Evolutionary conservation across 2,113 vertebrate genomes (phyloP), one percentile per base, ranked within the genome.

Genomic region (Rhombomys opimus): DNA sequence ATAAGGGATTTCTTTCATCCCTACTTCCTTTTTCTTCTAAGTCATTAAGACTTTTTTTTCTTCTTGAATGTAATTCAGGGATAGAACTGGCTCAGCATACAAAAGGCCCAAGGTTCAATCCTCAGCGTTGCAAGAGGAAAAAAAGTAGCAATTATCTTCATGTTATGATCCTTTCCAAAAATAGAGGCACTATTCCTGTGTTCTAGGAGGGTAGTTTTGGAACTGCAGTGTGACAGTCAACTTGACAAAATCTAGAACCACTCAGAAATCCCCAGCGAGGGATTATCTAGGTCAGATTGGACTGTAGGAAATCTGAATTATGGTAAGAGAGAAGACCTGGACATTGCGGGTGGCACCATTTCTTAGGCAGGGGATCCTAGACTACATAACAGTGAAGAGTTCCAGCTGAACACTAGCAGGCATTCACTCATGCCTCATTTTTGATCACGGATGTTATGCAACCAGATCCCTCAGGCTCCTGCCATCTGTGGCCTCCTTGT

Each of bases 21-120:
- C 35, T 84, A 38, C 22, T 88, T 59, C 63, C 63, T 90, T 78
- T 35, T 90, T 78, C 27, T 90, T 93, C 59, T 54, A 75, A 88
- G 25, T 72, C 35, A 63, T 89, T 76, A 96, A 67, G 87, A 84
- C 76, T 50, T 15, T 6, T 11, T 52, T 90, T n/a, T 57, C 10
- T 59, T 22, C 22, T 57, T 20, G 52, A 52, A 73, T 88, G 46
- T 30, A 41, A 38, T 25, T 41, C 68, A 41, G 52, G 25, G 68
- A 65, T 13, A 65, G 50, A 59, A 38, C 35, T 41, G 35, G 52
- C 87, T 9, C 15, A 59, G 8, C 23, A 41, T 75, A 52, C 52
- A 57, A 7, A 73, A 73, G 52, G 9, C 50, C n/a, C 35, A 23
- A 59, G 23, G 35, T 59, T 38, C 23, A 73, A 59, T 73, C 15